These are phyloP conservation scores for Plectrocnemia conspersa DNA, from an alignment of 1,140 invertebrate genomes.

Conservation along the genomic window DNA sequence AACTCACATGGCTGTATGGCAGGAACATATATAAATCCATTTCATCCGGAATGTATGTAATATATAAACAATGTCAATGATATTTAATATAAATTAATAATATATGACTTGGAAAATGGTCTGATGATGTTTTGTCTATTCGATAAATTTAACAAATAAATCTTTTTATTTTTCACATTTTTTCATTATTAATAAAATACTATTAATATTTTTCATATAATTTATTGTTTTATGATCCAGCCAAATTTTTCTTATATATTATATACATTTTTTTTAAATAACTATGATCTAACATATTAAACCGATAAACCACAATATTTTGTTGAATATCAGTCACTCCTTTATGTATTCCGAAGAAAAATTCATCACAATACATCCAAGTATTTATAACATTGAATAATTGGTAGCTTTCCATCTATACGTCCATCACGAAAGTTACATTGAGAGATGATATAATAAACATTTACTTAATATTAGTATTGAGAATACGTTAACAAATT, in stretches of 20 bases:
- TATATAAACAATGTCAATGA: too few relatives aligned
- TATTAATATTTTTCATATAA: background rate
- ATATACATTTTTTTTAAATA: background rate
- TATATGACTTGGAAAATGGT: background rate
- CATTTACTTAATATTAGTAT: background rate
- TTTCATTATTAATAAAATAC: background rate
- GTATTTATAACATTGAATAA: too few relatives aligned
- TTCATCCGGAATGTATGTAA: slow-evolving; percentile 45
- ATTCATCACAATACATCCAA: too few relatives aligned
- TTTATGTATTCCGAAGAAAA: too few relatives aligned
- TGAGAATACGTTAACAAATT: background rate
- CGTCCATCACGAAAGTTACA: background rate
- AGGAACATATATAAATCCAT: slow-evolving; percentile 43
- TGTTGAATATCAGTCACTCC: too few relatives aligned
- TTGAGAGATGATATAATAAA: background rate
- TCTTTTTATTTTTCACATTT: background rate
- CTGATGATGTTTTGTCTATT: background rate
- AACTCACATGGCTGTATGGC: slow-evolving; percentile 41
- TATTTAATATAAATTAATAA: background rate
- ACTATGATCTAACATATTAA: background rate
- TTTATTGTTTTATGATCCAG: background rate
- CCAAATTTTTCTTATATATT: background rate
- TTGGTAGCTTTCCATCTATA: background rate
- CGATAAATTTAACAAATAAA: background rate
- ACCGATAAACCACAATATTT: too few relatives aligned